Base-by-base conservation (phyloP, 1,140 invertebrate genomes). In the Metopolophium dirhodum region DNA sequence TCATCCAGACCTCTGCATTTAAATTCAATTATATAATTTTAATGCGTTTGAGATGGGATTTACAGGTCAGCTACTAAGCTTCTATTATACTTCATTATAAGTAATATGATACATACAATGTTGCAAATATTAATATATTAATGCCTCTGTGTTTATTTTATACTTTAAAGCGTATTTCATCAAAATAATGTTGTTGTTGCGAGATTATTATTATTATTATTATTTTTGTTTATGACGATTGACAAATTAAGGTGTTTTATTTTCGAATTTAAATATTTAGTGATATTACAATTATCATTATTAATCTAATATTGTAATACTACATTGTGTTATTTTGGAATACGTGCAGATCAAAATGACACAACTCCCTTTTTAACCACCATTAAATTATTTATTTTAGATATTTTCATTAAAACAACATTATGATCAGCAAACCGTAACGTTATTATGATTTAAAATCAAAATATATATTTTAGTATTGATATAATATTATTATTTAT, bases 41-140 rank as follows among this genome's bases (percentile, higher is more conserved):
- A 41, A 41, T 26, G 23, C 23, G 83, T 85, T 85, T 41, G 41
- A 85, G 23, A 85, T 85, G 37, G 41, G 83, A 85, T 85, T 85
- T 85, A 85, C 83, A 26, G 77, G 35, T 37, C 77, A 37, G 77
- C 35, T 23, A 77, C 14, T 77, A 77, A 77, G 61, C 61, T 77
- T n/a, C n/a, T n/a, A 77, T 77, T 77, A 77, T 77, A n/a, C 30
- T 77, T n/a, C 61, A 77, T 35, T 18, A 77, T n/a, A 18, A 14
- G 30, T 77, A 77, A 77, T 77, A n/a, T n/a, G 30, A 77, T 77
- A 77, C 30, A 7, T n/a, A 77, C 30, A 77, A 77, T 77, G 61
- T n/a, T n/a, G 30, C 61, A 77, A 77, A 77, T 77, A 77, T n/a
- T 68, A 77, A 77, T 77, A 77, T 77, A n/a, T n/a, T n/a, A 77